Conservation (phyloP, 2,113 vertebrate genomes). For the Pluvialis apricaria region DNA sequence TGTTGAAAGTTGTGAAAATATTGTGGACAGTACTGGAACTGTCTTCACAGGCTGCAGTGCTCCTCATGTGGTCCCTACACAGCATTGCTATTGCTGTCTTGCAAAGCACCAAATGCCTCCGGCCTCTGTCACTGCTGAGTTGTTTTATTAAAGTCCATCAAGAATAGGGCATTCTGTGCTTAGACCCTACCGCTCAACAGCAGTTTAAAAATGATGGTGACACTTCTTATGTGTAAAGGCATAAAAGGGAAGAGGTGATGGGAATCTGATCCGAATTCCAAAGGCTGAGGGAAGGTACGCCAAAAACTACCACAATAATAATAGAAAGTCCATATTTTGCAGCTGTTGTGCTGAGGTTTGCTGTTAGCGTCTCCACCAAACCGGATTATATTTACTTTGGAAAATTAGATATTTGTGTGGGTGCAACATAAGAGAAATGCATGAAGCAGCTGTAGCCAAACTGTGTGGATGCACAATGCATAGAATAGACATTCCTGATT, state of each 20-base stretch:
- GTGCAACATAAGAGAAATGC: neutral
- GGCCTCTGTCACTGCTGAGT: neutral
- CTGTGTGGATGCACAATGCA: neutral
- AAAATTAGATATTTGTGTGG: neutral
- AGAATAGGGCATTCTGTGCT: neutral
- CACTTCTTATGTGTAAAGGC: neutral
- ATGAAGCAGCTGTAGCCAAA: neutral
- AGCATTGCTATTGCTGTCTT: neutral
- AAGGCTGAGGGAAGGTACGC: neutral
- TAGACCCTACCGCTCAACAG: neutral
- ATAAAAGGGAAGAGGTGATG: neutral
- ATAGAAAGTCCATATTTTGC: neutral
- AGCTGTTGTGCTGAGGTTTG: neutral
- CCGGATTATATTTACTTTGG: neutral
- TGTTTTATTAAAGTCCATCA: neutral
- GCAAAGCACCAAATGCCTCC: neutral
- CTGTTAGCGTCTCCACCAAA: neutral
- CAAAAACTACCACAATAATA: neutral
- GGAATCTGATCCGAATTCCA: neutral
- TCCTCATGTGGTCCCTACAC: fast-evolving
- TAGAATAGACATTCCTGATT: neutral
- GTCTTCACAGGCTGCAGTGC: fast-evolving
- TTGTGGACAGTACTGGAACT: neutral
- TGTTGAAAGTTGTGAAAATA: neutral
- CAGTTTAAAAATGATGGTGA: neutral